A percentile compares a stretch with the other conserved stretches of the same genome.
These are phyloP conservation scores for Priocnemis perturbator DNA, from an alignment of 2,888 invertebrate genomes.

Conservation along the genomic window DNA sequence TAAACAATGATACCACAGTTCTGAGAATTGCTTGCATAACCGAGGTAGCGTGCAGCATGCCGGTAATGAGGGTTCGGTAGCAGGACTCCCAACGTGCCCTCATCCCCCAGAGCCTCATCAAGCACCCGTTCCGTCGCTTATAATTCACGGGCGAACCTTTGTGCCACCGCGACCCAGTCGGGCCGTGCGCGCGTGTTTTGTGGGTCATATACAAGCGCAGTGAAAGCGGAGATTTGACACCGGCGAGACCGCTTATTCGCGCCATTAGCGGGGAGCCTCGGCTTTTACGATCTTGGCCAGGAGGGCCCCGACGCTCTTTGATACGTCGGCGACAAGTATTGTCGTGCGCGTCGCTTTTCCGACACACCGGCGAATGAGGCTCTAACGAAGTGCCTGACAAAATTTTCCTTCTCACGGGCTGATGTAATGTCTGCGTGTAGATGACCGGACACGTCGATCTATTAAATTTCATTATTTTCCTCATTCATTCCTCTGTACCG, in stretches of 20 bases:
- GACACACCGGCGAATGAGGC: too few species aligned
- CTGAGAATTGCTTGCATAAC: too few species aligned
- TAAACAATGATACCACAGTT: too few species aligned
- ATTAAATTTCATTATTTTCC: too few species aligned
- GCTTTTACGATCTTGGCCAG: slow-evolving; percentile 33
- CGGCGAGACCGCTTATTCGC: slow-evolving; percentile 42
- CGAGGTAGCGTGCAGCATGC: slow-evolving; percentile 9
- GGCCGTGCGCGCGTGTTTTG: not conserved
- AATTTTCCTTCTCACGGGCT: too few species aligned
- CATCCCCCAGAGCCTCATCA: too few species aligned
- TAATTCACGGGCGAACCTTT: slow-evolving; percentile 5
- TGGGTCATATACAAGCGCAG: slow-evolving; percentile 20
- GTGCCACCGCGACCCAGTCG: not conserved
- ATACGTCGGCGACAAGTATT: too few species aligned
- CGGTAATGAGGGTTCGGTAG: slow-evolving; percentile 55
- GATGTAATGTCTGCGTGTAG: not conserved
- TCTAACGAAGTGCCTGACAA: too few species aligned
- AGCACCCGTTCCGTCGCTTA: not conserved
- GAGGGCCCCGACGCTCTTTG: slow-evolving; percentile 7
- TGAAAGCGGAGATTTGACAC: slow-evolving; percentile 33
- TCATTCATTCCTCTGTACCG: too few species aligned
- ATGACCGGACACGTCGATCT: not conserved
- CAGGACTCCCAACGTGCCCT: not conserved
- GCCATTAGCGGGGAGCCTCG: slow-evolving; percentile 17
- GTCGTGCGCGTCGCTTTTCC: too few species aligned